A percentile compares a stretch with the other conserved stretches of the same genome.
Evolutionary conservation across 2,888 invertebrate species (phyloP).

Genomic region (Muschampia plurimacula): DNA sequence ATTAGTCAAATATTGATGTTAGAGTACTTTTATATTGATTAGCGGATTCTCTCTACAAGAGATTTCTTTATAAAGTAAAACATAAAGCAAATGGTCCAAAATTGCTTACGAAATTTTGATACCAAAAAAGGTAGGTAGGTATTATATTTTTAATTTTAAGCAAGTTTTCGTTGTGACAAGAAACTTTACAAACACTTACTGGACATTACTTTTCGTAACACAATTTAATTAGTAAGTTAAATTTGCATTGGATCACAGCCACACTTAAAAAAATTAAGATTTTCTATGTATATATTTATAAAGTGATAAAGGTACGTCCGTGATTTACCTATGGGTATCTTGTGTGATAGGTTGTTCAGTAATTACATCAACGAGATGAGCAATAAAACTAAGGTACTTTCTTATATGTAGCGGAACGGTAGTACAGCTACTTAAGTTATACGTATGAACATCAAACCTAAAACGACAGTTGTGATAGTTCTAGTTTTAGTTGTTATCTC

Average conservation of each 20-base stretch:
- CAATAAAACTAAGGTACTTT: conserved; percentile 33
- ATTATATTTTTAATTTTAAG: too few relatives aligned
- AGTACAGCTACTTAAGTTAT: conserved; percentile 29
- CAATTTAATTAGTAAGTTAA: too few relatives aligned
- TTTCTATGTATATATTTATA: too few relatives aligned
- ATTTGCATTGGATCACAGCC: too few relatives aligned
- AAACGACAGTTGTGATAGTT: conserved; percentile 67
- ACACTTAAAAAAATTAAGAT: too few relatives aligned
- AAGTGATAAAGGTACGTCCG: not conserved
- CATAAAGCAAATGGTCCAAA: not conserved
- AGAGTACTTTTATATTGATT: conserved; percentile 61
- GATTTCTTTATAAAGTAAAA: conserved; percentile 8
- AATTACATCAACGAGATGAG: conserved; percentile 10
- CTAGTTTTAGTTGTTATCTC: conserved; percentile 74
- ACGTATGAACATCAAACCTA: conserved; percentile 48
- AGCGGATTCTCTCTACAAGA: conserved; percentile 43
- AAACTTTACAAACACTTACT: too few relatives aligned
- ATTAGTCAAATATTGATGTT: conserved; percentile 75
- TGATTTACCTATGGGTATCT: not conserved
- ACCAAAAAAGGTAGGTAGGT: too few relatives aligned
- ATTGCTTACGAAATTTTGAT: not conserved
- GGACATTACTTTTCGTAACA: too few relatives aligned
- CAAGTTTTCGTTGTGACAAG: too few relatives aligned
- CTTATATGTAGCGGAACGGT: conserved; percentile 27
- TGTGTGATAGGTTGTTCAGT: not conserved